Evolutionary conservation across 2,113 vertebrate genomes (phyloP), one percentile per base, ranked within the genome.

Genomic region (Brachirus orientalis): DNA sequence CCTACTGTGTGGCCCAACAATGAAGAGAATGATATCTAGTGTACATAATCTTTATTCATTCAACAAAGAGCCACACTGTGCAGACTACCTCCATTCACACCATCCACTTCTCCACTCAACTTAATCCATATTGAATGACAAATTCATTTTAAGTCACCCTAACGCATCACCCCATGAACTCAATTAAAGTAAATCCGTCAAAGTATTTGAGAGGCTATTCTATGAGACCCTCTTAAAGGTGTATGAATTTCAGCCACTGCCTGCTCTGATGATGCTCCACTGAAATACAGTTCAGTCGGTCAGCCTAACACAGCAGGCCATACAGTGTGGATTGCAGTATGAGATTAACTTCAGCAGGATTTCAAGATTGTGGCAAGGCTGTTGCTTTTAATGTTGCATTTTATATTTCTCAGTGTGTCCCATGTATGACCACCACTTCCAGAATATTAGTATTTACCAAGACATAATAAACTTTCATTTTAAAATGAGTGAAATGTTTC

Each of bases 11-110:
- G 48, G 54, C 8, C 44, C 10, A 61, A 79, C 52, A 83, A 82
- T 67, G 59, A 60, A 19, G 14, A 13, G 38, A 18, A 33, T 51
- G 36, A 79, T 84, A 84, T 73, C 63, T 72, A 22, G 59, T 73
- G 61, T 72, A 70, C 50, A 67, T 82, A 80, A 72, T 77, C 63
- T 59, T 60, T 71, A 58, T 69, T 82, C 69, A 75, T 41, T 77
- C 37, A 61, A 44, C 52, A 54, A 40, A n/a, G 64, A 60, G 57
- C 13, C 41, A 53, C 59, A 41, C 65, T 45, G 37, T 68, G 69
- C n/a, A 38, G 16, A 50, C 53, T 57, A n/a, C 40, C 17, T 80
- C 67, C 65, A 72, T 75, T 69, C 69, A 58, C 63, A 13, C 11
- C 50, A 56, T 68, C 16, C 44, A 64, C 48, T 63, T 74, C 56